A percentile compares a stretch with the other conserved stretches of the same genome.
These are phyloP conservation scores for Stichopus chloronotus DNA, from an alignment of 35 echinoderm and acorn worm species.

Conservation along the genomic window DNA sequence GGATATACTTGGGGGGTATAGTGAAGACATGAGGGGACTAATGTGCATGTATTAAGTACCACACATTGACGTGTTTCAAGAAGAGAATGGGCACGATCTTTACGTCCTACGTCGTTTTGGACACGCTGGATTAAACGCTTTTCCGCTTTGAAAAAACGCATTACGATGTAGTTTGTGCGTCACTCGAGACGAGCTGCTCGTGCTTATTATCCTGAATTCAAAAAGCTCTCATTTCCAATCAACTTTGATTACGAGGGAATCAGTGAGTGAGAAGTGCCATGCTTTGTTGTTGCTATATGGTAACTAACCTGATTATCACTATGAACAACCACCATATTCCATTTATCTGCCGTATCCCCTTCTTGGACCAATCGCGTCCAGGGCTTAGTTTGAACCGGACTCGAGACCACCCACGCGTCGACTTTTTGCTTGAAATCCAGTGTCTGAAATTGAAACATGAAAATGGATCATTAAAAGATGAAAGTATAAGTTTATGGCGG, in stretches of 20 bases:
- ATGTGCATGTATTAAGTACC: too few relatives aligned
- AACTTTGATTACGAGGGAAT: not conserved
- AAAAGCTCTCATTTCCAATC: not conserved
- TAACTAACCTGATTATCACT: constrained; percentile 29
- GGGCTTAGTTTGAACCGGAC: not conserved
- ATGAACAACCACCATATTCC: constrained; percentile 49
- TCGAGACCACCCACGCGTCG: constrained; percentile 15
- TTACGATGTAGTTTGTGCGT: too few relatives aligned
- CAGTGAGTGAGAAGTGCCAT: not conserved
- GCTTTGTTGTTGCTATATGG: not conserved
- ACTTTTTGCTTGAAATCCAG: constrained; percentile 43
- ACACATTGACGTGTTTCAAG: too few relatives aligned
- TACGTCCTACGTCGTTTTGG: too few relatives aligned
- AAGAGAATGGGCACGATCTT: too few relatives aligned
- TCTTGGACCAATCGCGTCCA: constrained; percentile 42
- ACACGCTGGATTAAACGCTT: too few relatives aligned
- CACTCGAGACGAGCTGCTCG: too few relatives aligned
- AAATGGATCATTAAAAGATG: not conserved
- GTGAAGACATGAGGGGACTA: too few relatives aligned
- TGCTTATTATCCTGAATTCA: not conserved
- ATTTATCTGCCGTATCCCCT: constrained; percentile 11
- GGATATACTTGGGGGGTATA: too few relatives aligned
- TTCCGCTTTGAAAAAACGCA: too few relatives aligned
- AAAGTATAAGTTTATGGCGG: too few relatives aligned
- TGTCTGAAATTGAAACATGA: not conserved